A percentile compares a stretch with the other conserved stretches of the same genome.
These are phyloP conservation scores for Muschampia plurimacula DNA, from an alignment of 2,888 invertebrate genomes.

Conservation along the genomic window DNA sequence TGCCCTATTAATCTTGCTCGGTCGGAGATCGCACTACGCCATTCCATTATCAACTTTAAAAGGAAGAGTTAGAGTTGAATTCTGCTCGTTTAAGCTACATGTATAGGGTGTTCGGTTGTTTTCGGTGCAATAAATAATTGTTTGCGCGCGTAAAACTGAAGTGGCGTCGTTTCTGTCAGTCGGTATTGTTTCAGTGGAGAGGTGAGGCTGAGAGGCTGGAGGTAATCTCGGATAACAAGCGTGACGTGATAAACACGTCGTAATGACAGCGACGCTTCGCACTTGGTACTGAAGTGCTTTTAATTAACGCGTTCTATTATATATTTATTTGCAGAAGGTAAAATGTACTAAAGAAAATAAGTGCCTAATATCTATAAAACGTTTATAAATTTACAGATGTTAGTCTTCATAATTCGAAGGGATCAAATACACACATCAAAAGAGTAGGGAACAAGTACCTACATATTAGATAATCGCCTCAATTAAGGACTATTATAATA, in stretches of 20 bases:
- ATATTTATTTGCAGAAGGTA: background rate
- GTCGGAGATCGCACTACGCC: conserved; percentile 56
- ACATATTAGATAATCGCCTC: too few species aligned
- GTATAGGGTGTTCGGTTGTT: conserved; percentile 67
- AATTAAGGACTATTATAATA: too few species aligned
- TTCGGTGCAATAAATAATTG: conserved; percentile 83
- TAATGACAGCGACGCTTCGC: conserved; percentile 14
- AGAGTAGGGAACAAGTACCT: too few species aligned
- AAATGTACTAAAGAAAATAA: background rate
- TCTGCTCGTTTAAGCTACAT: conserved; percentile 50
- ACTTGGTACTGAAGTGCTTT: conserved; percentile 19
- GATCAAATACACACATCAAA: too few species aligned
- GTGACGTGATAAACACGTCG: conserved; percentile 42
- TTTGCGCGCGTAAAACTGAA: conserved; percentile 81
- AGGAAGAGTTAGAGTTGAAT: conserved; percentile 52
- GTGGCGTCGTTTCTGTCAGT: conserved; percentile 60
- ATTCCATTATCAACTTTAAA: conserved; percentile 58
- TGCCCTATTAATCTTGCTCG: conserved; percentile 84
- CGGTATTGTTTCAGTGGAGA: conserved; percentile 65
- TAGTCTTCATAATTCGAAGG: too few species aligned
- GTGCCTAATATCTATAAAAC: background rate
- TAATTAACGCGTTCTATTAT: conserved; percentile 9
- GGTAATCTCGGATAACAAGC: conserved; percentile 71
- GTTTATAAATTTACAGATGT: too few species aligned
- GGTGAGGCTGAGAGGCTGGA: conserved; percentile 54